Conservation (phyloP, 1,140 invertebrate genomes). For the Aphis craccivora region DNA sequence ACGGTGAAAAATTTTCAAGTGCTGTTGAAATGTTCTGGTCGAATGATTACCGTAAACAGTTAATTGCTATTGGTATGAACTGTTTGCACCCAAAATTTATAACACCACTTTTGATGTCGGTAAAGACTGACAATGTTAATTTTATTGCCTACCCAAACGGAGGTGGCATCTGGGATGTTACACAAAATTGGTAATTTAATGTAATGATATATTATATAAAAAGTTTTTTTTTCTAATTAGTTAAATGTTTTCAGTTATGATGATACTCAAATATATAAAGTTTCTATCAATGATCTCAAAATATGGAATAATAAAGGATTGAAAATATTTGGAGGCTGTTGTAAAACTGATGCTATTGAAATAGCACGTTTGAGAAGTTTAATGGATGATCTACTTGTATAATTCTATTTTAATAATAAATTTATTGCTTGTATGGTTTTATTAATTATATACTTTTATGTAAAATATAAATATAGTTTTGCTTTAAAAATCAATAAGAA, state of each 20-base stretch:
- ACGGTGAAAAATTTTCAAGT: conserved; percentile 77
- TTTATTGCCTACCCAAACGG: conserved; percentile 79
- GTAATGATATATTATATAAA: not conserved
- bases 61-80: conserved; percentile 85
- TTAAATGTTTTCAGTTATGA: conserved; percentile 18
- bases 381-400: not conserved
- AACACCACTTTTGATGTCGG: conserved; percentile 67
- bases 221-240: not conserved
- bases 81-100: conserved; percentile 76
- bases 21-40: conserved; percentile 72
- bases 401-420: not conserved
- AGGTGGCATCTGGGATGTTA: conserved; percentile 66
- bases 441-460: not conserved
- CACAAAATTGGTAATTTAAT: conserved; percentile 58
- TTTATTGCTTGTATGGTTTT: not conserved
- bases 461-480: not conserved
- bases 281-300: not conserved
- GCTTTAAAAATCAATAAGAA: no score
- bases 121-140: conserved; percentile 67
- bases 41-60: conserved; percentile 69
- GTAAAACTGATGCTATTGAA: not conserved
- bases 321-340: conserved; percentile 53
- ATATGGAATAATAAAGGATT: conserved; percentile 37
- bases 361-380: conserved; percentile 30
- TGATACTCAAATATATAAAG: not conserved